phyloP scores from a whole-genome alignment of 2,113 vertebrate genomes.

The Hemibagrus wyckioides region DNA sequence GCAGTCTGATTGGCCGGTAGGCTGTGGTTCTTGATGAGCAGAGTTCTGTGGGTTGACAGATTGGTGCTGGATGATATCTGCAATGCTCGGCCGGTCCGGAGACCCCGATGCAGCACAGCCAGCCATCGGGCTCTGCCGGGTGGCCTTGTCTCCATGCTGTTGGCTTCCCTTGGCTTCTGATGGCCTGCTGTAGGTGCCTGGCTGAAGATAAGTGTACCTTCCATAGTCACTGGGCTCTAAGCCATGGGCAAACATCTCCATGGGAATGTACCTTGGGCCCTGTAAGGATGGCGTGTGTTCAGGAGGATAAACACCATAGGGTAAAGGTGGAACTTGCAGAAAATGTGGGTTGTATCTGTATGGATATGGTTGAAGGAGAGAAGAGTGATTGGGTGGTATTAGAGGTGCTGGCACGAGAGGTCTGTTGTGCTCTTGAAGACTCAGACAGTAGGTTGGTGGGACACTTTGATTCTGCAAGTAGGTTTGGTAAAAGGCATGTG shows the following conservation, averaged over 20 bases:
- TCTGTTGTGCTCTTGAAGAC: slow-evolving; percentile 81
- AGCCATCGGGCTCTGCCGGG: slow-evolving; percentile 86
- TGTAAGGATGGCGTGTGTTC: slow-evolving; percentile 63
- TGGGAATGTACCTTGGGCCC: slow-evolving; percentile 57
- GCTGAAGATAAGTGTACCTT: slow-evolving; percentile 68
- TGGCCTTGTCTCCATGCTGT: slow-evolving; percentile 72
- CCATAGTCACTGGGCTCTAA: slow-evolving; percentile 68
- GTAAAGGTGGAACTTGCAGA: slow-evolving; percentile 73
- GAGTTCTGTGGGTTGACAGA: slow-evolving; percentile 54
- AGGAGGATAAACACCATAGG: slow-evolving; percentile 80
- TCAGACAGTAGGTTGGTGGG: slow-evolving; percentile 64
- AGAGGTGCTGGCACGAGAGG: slow-evolving; percentile 79
- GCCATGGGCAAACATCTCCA: slow-evolving; percentile 73
- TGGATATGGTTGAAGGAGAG: slow-evolving; percentile 74
- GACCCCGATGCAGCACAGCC: slow-evolving; percentile 90
- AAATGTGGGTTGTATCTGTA: slow-evolving; percentile 82
- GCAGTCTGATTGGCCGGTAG: slow-evolving; percentile 66
- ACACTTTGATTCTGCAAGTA: slow-evolving; percentile 73
- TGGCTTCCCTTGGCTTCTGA: slow-evolving; percentile 55
- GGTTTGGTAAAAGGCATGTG: slow-evolving; percentile 78
- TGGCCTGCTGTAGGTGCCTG: slow-evolving; percentile 67
- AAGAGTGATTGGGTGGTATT: slow-evolving; percentile 67
- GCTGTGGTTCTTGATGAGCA: slow-evolving; percentile 49
- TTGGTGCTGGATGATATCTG: slow-evolving; percentile 81
- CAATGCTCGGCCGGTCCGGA: slow-evolving; percentile 86